These are phyloP conservation scores for Alfaro cultratus DNA, from an alignment of 2,797 vertebrate genomes.

Conservation along the genomic window DNA sequence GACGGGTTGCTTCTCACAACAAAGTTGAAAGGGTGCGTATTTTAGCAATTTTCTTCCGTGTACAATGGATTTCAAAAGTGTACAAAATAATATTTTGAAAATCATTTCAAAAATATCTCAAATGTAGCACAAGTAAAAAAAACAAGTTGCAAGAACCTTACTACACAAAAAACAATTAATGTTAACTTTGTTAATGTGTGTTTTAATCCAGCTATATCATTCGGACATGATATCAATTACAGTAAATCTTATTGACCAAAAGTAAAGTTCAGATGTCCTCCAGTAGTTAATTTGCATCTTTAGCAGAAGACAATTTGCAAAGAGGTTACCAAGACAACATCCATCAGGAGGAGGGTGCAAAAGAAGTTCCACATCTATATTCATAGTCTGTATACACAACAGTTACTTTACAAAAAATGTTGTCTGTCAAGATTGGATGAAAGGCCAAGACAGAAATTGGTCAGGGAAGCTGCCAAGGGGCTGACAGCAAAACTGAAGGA, in stretches of 20 bases:
- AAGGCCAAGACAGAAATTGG: neutral
- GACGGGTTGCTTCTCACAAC: neutral
- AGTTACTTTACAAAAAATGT: neutral
- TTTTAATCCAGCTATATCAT: neutral
- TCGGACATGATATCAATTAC: neutral
- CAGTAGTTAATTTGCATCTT: neutral
- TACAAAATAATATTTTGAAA: constrained; percentile 3
- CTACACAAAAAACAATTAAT: neutral
- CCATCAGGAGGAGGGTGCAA: neutral
- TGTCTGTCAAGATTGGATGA: neutral
- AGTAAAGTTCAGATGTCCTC: neutral
- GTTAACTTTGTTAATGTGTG: neutral
- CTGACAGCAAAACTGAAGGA: neutral
- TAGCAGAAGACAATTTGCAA: neutral
- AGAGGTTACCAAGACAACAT: neutral
- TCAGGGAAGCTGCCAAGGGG: neutral
- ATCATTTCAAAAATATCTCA: neutral
- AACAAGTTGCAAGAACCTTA: neutral
- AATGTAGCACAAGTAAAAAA: neutral
- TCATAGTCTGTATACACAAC: neutral
- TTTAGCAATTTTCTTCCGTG: neutral
- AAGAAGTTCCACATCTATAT: neutral
- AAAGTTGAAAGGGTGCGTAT: neutral
- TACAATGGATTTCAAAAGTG: neutral
- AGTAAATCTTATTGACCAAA: neutral